Evolutionary conservation across 2,797 vertebrate species (phyloP).

Genomic region (Mormyrops attenuatus): DNA sequence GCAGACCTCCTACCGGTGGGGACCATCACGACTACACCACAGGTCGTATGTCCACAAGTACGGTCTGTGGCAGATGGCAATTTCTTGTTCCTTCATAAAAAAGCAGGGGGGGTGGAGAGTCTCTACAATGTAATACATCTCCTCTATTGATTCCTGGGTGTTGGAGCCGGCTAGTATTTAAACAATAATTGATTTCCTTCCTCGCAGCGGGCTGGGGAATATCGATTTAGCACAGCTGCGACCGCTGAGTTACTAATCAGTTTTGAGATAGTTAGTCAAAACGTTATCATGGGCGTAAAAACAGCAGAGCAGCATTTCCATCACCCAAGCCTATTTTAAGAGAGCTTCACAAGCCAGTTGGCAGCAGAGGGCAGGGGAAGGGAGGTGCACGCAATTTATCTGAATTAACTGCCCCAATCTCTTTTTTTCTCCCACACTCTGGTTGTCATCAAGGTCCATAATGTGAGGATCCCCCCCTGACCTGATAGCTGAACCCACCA

Average conservation of each 20-base stretch:
- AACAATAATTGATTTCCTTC: constrained; percentile 76
- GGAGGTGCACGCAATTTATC: neutral
- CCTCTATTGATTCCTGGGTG: constrained; percentile 49
- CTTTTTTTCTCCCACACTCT: neutral
- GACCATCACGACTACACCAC: constrained; percentile 32
- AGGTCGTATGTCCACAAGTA: constrained; percentile 26
- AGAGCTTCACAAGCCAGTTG: neutral
- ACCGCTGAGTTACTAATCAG: constrained; percentile 66
- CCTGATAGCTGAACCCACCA: neutral
- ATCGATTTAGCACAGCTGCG: constrained; percentile 73
- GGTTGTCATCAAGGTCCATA: neutral
- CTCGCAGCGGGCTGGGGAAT: constrained; percentile 52
- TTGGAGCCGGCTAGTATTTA: constrained; percentile 48
- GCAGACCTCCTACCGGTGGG: neutral
- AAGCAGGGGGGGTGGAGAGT: constrained; percentile 31
- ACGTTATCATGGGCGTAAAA: constrained; percentile 56
- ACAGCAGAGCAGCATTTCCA: constrained; percentile 22
- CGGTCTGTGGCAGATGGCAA: constrained; percentile 29
- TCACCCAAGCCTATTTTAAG: constrained; percentile 6
- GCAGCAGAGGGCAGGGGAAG: neutral
- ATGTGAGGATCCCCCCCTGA: neutral
- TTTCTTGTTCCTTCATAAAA: constrained; percentile 28
- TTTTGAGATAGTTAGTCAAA: constrained; percentile 63
- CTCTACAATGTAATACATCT: constrained; percentile 48
- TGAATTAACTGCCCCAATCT: constrained; percentile 5